Evolutionary conservation across 1,140 invertebrate genomes (phyloP), one percentile per base, ranked within the genome.

Genomic region (Caenorhabditis elegans): DNA sequence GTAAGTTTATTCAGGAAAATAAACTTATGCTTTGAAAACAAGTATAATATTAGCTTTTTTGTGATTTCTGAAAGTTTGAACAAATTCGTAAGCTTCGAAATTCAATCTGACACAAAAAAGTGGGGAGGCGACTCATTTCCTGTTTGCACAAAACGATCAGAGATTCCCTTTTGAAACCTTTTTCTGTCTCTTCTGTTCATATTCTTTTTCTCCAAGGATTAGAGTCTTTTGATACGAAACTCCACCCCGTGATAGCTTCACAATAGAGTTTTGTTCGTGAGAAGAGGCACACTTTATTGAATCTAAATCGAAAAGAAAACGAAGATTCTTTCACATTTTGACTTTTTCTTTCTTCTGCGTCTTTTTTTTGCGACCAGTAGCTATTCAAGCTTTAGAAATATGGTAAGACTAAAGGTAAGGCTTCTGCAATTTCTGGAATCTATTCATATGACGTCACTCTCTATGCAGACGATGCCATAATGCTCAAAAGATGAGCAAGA

Each of bases 141-240:
- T 60, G 53, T 60, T 60, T 17, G n/a, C n/a, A n/a, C n/a, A n/a
- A 60, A 34, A 53, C 49, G 39, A 15, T 43, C 39, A 43, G 39
- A 43, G 15, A 43, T 15, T 5, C 39, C 5, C 39, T 43, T n/a
- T n/a, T 4, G 0, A 31, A 8, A 48, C 15, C n/a, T 13, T 53
- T 60, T 34, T 60, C 10, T 34, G 10, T 34, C 11, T 34, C 6
- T 34, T 17, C 17, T 3, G 6, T n/a, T 17, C 24, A 17, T 60
- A 3, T 15, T 60, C n/a, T 34, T 34, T 3, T 34, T 31, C 26
- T 4, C 5, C 39, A 31, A 22, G 60, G 60, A 70, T 70, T 70
- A 70, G 60, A 70, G 60, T 70, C 60, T 34, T 70, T 70, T 70
- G 60, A 70, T 43, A 70, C 34, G 10, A 70, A 43, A 70, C 60